Evolutionary conservation across 2,113 vertebrate species (phyloP).

Genomic region (Sebastes schlegelii): DNA sequence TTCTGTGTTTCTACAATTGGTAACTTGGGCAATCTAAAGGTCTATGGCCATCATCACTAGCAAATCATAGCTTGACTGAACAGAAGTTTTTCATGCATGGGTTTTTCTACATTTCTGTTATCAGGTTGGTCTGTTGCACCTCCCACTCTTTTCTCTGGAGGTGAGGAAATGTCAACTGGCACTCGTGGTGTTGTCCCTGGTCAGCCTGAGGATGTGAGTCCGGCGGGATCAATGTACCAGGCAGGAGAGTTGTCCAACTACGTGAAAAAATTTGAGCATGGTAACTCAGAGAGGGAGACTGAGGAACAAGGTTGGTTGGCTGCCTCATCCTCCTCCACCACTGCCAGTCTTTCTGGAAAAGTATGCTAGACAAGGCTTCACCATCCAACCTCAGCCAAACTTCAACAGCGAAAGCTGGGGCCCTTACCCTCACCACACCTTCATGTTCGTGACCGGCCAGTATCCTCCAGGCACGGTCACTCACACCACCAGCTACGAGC

Average conservation of each 20-base stretch:
- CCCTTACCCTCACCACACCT: constrained; percentile 12
- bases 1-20: not conserved
- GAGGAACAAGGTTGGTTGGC: not conserved
- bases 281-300: not conserved
- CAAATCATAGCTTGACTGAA: not conserved
- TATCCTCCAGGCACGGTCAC: constrained; percentile 52
- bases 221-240: constrained; percentile 5
- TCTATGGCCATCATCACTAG: not conserved
- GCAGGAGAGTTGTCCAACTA: constrained; percentile 41
- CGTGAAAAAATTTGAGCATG: constrained; percentile 11
- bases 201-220: not conserved
- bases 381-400: not conserved
- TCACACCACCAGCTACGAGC: constrained; percentile 29
- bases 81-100: not conserved
- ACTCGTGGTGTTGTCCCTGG: fast-evolving
- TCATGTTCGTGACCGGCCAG: constrained; percentile 39
- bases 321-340: not conserved
- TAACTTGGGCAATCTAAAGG: not conserved
- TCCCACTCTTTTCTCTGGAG: not conserved
- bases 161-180: not conserved
- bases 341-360: no score
- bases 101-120: not conserved
- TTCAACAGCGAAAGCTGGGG: fast-evolving
- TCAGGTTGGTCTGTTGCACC: constrained; percentile 16
- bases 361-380: not conserved